Percentiles rank a stretch among this genome's conserved stretches.
phyloP scores from a whole-genome alignment of 2,888 invertebrate species.

The Callimorpha dominula region DNA sequence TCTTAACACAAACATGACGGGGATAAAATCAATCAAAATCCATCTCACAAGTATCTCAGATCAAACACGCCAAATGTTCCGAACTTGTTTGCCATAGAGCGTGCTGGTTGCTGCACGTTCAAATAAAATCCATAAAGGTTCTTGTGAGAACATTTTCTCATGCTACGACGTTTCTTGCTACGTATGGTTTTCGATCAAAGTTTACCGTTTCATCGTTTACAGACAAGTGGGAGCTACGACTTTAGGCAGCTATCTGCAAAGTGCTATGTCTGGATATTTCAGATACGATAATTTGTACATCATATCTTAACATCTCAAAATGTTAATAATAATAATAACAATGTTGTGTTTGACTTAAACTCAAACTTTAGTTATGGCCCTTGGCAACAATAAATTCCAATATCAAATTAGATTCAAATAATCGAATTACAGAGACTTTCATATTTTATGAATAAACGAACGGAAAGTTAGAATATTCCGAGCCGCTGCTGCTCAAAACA shows the following conservation, averaged over 20 bases:
- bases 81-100: constrained; percentile 72
- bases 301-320: neutral
- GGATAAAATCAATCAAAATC: constrained; percentile 79
- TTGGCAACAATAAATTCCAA: no score
- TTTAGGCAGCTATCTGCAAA: constrained; percentile 43
- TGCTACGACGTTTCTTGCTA: constrained; percentile 70
- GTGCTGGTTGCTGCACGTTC: constrained; percentile 72
- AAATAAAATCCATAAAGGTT: constrained; percentile 77
- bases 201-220: constrained; percentile 74
- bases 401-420: no score
- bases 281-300: neutral
- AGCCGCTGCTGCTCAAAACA: no score
- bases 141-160: constrained; percentile 69
- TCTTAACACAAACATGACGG: constrained; percentile 66
- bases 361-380: no score
- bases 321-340: no score
- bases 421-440: no score
- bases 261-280: constrained; percentile 29
- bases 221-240: constrained; percentile 56
- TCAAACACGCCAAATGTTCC: constrained; percentile 71
- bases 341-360: no score
- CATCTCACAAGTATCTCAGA: constrained; percentile 71
- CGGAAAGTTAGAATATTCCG: no score
- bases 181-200: constrained; percentile 82
- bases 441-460: no score